phyloP scores from a whole-genome alignment of 2,888 invertebrate species.

The Metacarcinus magister region DNA sequence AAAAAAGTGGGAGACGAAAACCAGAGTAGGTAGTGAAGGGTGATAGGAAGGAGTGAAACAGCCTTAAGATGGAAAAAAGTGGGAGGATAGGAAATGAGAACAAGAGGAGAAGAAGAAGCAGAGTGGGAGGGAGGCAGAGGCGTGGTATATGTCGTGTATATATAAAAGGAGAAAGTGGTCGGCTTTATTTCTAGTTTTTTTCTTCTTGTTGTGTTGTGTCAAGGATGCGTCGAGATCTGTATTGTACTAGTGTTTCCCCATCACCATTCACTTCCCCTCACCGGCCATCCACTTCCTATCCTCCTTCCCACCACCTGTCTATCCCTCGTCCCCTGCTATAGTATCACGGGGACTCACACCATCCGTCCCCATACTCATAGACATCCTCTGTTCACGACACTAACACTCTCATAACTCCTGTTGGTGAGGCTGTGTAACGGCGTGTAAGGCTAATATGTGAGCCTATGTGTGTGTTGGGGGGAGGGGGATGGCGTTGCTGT shows the following conservation, averaged over 20 bases:
- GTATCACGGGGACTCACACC: not conserved
- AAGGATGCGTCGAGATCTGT: not conserved
- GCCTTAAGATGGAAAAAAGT: not conserved
- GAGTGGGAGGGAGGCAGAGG: not conserved
- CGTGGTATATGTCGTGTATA: not conserved
- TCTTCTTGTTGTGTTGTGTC: not conserved
- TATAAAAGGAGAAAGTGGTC: constrained; percentile 28
- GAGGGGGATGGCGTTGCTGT: not conserved
- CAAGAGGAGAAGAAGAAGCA: constrained; percentile 20
- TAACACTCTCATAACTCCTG: not conserved
- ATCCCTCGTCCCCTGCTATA: not conserved
- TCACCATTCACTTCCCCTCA: not conserved
- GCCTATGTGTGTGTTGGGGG: not conserved
- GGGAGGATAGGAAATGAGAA: not conserved
- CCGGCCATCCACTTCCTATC: not conserved
- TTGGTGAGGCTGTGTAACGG: not conserved
- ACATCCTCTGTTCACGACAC: not conserved
- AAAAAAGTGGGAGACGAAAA: not conserved
- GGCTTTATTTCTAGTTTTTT: not conserved
- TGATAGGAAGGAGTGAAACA: not conserved
- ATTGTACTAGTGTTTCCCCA: not conserved
- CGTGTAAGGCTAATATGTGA: not conserved
- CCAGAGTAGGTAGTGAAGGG: not conserved
- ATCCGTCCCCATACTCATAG: not conserved
- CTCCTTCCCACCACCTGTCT: not conserved